Conservation (phyloP, 1,140 invertebrate genomes). For the Antheraea pernyi region DNA sequence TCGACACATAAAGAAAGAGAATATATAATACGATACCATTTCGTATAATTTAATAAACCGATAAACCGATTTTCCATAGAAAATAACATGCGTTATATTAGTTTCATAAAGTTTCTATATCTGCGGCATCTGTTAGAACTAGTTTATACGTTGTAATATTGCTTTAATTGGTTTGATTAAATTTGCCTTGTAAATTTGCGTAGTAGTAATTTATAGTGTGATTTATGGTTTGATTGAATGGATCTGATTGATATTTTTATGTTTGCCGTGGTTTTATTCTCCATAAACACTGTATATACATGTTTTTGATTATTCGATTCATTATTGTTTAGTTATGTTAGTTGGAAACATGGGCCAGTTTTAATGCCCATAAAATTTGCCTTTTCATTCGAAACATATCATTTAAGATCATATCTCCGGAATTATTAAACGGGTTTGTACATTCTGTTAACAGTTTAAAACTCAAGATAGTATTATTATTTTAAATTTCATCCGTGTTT, state of each 20-base stretch:
- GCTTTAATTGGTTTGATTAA: neutral
- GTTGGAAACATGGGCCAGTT: neutral
- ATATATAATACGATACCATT: no score
- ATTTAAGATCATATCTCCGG: neutral
- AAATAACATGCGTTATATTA: neutral
- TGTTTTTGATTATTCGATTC: neutral
- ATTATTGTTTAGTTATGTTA: neutral
- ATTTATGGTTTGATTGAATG: neutral
- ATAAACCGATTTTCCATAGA: neutral
- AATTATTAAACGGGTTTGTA: neutral
- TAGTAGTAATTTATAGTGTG: neutral
- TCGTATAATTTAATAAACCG: no score
- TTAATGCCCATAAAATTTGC: neutral
- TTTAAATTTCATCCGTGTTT: no score
- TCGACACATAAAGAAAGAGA: no score
- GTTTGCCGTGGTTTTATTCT: neutral
- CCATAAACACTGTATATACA: neutral
- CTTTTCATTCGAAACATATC: neutral
- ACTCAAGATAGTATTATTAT: no score
- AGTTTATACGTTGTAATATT: neutral
- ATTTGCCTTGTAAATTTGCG: neutral
- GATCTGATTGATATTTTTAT: neutral
- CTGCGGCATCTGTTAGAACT: neutral
- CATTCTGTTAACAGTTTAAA: no score
- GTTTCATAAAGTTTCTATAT: neutral